phyloP scores from a whole-genome alignment of 2,888 invertebrate genomes.

The Heliconius aoede region DNA sequence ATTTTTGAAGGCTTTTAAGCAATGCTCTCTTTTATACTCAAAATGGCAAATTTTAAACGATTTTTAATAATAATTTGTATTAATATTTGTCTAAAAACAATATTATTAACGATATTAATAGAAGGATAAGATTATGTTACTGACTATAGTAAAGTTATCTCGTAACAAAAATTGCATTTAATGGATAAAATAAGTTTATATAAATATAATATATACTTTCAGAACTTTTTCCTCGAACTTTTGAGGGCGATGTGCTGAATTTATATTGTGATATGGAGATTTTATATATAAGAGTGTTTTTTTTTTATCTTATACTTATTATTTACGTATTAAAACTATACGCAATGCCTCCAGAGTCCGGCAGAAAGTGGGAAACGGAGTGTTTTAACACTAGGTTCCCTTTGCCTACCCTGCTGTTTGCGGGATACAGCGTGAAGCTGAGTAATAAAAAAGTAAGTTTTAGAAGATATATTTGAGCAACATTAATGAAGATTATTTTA shows the following conservation, averaged over 20 bases:
- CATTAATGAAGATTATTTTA: constrained; percentile 18
- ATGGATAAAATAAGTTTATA: constrained; percentile 1
- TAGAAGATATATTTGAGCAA: neutral
- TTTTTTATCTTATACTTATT: constrained; percentile 9
- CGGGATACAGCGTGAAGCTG: too few relatives aligned
- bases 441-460: too few relatives aligned
- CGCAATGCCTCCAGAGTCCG: too few relatives aligned
- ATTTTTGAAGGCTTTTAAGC: neutral
- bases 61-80: neutral
- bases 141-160: neutral
- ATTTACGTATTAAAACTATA: neutral
- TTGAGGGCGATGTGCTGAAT: constrained; percentile 81
- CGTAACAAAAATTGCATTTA: constrained; percentile 6
- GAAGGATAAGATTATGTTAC: neutral
- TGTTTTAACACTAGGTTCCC: too few relatives aligned
- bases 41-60: neutral
- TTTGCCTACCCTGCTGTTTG: too few relatives aligned
- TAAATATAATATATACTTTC: constrained; percentile 66
- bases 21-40: constrained; percentile 16
- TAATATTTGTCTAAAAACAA: neutral
- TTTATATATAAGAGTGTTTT: constrained; percentile 33
- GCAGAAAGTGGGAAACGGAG: too few relatives aligned
- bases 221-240: constrained; percentile 76
- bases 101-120: neutral
- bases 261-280: constrained; percentile 70